Evolutionary conservation across 2,888 invertebrate genomes (phyloP).

Genomic region (Drosophila koepferae): DNA sequence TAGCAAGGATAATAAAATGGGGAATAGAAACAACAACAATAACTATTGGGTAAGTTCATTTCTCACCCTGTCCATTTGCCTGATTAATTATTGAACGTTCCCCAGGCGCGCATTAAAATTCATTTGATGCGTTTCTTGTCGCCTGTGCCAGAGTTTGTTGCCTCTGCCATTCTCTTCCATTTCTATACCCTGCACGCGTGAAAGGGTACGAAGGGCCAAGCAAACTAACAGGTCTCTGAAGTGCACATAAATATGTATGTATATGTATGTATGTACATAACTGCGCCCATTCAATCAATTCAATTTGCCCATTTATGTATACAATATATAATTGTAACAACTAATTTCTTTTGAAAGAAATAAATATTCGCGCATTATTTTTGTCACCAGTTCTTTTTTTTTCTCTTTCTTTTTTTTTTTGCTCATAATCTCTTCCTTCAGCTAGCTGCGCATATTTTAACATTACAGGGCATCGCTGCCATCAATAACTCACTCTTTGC

Average conservation of each 20-base stretch:
- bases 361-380: neutral
- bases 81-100: slow-evolving; percentile 68
- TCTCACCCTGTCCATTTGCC: slow-evolving; percentile 53
- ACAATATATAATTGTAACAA: neutral
- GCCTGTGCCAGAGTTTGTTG: slow-evolving; percentile 55
- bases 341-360: neutral
- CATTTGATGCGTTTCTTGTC: slow-evolving; percentile 73
- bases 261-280: neutral
- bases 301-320: neutral
- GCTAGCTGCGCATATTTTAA: neutral
- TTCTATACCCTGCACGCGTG: slow-evolving; percentile 11
- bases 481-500: neutral
- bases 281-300: neutral
- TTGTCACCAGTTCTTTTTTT: neutral
- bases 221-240: neutral
- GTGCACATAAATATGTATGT: neutral
- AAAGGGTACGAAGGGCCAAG: neutral
- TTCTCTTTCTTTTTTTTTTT: neutral
- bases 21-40: neutral
- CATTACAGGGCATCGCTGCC: slow-evolving; percentile 9
- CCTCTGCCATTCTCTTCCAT: slow-evolving; percentile 20
- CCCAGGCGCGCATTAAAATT: slow-evolving; percentile 69
- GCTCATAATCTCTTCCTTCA: neutral
- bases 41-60: slow-evolving; percentile 16
- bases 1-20: slow-evolving; percentile 1